Base-by-base conservation (phyloP, 2,113 vertebrate species). In the Xyliphius kryptos region DNA sequence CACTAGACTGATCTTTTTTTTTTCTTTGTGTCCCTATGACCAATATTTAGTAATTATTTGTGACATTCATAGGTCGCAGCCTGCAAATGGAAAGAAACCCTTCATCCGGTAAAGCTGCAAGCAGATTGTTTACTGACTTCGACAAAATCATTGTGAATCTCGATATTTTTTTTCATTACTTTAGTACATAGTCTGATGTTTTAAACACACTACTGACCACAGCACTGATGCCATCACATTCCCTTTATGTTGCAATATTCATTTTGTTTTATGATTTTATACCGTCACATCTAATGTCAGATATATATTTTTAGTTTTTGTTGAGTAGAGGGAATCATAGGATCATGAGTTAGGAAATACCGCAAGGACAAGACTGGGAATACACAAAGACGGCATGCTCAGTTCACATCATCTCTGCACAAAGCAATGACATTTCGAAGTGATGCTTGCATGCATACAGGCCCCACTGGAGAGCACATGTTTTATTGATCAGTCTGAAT, bases 401-500 rank as follows among this genome's bases (percentile, higher is more conserved):
- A 14, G 54, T 68, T 52, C 54, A 60, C 56, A 53, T 44, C 61
- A 49, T 56, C 40, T 48, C 64, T 46, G 37, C 48, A 51, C 50
- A 9, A 13, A 53, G 16, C 61, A 44, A 41, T 74, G 74, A 66
- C 71, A 74, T 76, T 74, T 76, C 50, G n/a, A 46, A 74, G 66
- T 53, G 59, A 72, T 55, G 51, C 61, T 38, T 68, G 32, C 48
- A 51, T 68, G 40, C 37, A 51, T 38, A 37, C 58, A 63, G 51
- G 59, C 63, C 22, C 40, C 62, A 65, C 53, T 55, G 16, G 61
- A 66, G 58, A 71, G 54, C 55, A 63, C 47, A 55, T 68, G 60
- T 76, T 66, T 72, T 56, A 76, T 74, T 56, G 74, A 74, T 68
- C 53, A 63, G 26, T 37, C 55, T 61, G 19, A 65, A 56, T 54